Base-by-base conservation (phyloP, 2,797 vertebrate genomes). In the Lutjanus argentimaculatus region DNA sequence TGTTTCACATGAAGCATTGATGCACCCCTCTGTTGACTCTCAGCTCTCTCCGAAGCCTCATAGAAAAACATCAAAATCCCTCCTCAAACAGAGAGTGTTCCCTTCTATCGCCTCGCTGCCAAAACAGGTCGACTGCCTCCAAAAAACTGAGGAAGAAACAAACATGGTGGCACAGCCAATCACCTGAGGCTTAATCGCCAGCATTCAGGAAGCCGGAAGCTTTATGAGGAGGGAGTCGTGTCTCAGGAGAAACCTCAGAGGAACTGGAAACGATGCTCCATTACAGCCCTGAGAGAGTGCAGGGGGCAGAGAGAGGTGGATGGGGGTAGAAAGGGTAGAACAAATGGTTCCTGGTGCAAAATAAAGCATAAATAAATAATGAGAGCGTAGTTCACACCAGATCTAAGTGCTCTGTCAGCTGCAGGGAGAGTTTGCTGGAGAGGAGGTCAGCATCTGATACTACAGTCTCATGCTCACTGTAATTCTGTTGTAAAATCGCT, bases 341-440 rank as follows among this genome's bases (percentile, higher is more conserved):
- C 67, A 85, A 91, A 90, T 78, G 91, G 83, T 82, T 91, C 83
- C 87, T 81, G 83, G 80, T 90, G 88, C 88, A 87, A 90, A 92
- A 90, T 74, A 66, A 74, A 81, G 25, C 87, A 86, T 94, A 75
- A 94, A 94, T 94, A 83, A 94, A 87, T 84, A 79, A 94, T 93
- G 93, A 92, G 84, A 57, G 82, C 43, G 14, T 66, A 71, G 74
- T 80, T 88, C 21, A 75, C 67, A 59, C 59, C 48, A 80, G 15
- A 82, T 77, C 76, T 86, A 82, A 93, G 90, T 89, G 91, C 90
- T 79, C 76, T 7, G 86, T 90, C 87, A 88, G 88, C 87, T 67
- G 53, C 57, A 62, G 80, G 30, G 66, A n/a, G 43, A 42, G n/a
- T 12, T 3, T 6, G 42, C 42, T 6, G 30, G 15, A 49, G 55